Percentiles rank a stretch among this genome's conserved stretches.
Evolutionary conservation across 2,888 invertebrate species (phyloP).

Genomic region (Drosophila mercatorum): DNA sequence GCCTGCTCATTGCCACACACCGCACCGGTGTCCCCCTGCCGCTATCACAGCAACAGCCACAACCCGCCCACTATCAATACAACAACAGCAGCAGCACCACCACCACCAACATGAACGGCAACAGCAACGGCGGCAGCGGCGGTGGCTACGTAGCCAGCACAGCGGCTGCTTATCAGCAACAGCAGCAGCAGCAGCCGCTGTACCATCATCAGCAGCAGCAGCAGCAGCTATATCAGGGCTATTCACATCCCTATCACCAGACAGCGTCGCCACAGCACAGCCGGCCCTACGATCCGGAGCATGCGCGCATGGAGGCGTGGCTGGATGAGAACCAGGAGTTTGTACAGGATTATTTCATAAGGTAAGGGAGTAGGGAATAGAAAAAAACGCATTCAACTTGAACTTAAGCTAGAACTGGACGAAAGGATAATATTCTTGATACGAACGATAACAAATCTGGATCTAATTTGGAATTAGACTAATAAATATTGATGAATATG

Average conservation of each 20-base stretch:
- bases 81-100: slow-evolving; percentile 44
- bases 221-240: slow-evolving; percentile 59
- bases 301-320: slow-evolving; percentile 97
- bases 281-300: slow-evolving; percentile 91
- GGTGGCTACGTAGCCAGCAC: slow-evolving; percentile 53
- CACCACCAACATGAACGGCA: slow-evolving; percentile 14
- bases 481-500: no score
- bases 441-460: no score
- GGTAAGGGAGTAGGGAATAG: slow-evolving; percentile 86
- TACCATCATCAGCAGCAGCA: slow-evolving; percentile 46
- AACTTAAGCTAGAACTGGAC: neutral
- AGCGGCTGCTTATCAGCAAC: slow-evolving; percentile 68
- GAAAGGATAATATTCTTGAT: no score
- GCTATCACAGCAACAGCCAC: slow-evolving; percentile 72
- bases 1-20: slow-evolving; percentile 83
- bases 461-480: no score
- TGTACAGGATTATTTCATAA: slow-evolving; percentile 96
- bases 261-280: slow-evolving; percentile 76
- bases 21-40: slow-evolving; percentile 85
- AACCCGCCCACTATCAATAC: slow-evolving; percentile 67
- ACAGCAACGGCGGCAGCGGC: slow-evolving; percentile 18
- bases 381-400: neutral
- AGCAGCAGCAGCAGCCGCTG: slow-evolving; percentile 33
- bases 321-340: slow-evolving; percentile 98
- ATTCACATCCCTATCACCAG: slow-evolving; percentile 58